Evolutionary conservation across 2,888 invertebrate species (phyloP), one percentile per base, ranked within the genome.

Genomic region (Noctua fimbriata): DNA sequence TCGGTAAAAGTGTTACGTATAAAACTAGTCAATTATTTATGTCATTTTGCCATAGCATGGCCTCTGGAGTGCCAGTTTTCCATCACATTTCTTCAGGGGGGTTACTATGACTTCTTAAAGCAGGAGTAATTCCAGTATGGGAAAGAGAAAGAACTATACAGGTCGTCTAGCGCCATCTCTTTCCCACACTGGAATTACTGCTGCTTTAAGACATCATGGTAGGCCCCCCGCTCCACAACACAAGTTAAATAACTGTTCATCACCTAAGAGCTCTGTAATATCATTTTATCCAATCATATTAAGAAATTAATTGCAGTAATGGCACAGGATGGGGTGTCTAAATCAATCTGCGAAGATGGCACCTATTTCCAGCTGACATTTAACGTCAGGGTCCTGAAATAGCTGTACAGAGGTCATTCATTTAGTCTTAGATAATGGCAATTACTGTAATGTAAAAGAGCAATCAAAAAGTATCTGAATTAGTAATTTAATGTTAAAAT

Each of bases 291-390:
- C 69, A 83, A 75, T 83, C 55, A 52, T 63, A 36, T 71, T 78
- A 73, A 49, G 66, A n/a, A 41, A 63, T 41, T 82, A 82, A 79
- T 71, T 71, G 73, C 28, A 65, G 73, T 73, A 73, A 82, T 79
- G 73, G 52, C 32, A 69, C 36, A 67, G 58, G 69, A 73, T 78
- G 21, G 58, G 49, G 69, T 52, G 72, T 73, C 72, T 78, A 58
- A 69, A 69, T 36, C 82, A 78, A 69, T 82, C 49, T 52, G 60
- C 44, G 24, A 52, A 49, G 69, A 52, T 18, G 78, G 58, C 65
- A 78, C 58, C 55, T 58, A 60, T 67, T 81, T 36, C 32, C 49
- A 63, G 63, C 32, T 76, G 77, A 81, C 52, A 71, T 71, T 81
- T 44, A 67, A 52, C 32, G 66, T 24, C 18, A n/a, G 58, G 55